Base-by-base conservation (phyloP, 2,113 vertebrate species). In the Phaetusa simplex region DNA sequence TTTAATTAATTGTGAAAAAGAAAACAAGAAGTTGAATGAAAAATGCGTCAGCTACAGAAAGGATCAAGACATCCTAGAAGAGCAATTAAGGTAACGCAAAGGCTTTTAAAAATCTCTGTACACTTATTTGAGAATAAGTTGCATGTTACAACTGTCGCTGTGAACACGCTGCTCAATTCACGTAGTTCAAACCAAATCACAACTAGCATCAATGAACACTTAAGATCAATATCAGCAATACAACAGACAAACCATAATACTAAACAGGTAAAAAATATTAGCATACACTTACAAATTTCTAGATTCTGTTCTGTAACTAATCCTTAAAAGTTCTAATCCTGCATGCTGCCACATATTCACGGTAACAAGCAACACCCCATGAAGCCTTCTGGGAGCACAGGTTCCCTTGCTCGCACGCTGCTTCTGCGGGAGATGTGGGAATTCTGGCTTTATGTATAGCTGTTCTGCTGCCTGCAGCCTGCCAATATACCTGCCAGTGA, bases 21-120 rank as follows among this genome's bases (percentile, higher is more conserved):
- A 99, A 95, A 99, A 98, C 92, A 98, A 98, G 90, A 97, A 97
- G 50, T 96, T 99, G 90, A 97, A 98, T 83, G 96, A 97, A 72
- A 99, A 98, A 80, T 99, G 98, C 94, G 62, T 92, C 82, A 53
- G 91, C 38, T 94, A 99, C 97, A 98, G 98, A 96, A 98, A 86
- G 88, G 98, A 99, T 82, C 96, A 98, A 83, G 97, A 97, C 53
- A 96, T 97, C 70, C 95, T 98, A 67, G 97, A 95, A 82, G 98
- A 98, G 45, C 98, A 97, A 87, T 90, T 99, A 80, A 98, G 98
- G 99, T 99, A 98, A 58, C 2, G 1, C 12, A 52, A 36, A 85
- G 14, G 15, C 53, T 90, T 82, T 85, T 27, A 62, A 64, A 84
- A 36, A 59, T 61, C 14, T 78, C 58, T 69, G 15, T 71, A 7